phyloP scores from a whole-genome alignment of 2,113 vertebrate species.

The Arvicanthis niloticus region DNA sequence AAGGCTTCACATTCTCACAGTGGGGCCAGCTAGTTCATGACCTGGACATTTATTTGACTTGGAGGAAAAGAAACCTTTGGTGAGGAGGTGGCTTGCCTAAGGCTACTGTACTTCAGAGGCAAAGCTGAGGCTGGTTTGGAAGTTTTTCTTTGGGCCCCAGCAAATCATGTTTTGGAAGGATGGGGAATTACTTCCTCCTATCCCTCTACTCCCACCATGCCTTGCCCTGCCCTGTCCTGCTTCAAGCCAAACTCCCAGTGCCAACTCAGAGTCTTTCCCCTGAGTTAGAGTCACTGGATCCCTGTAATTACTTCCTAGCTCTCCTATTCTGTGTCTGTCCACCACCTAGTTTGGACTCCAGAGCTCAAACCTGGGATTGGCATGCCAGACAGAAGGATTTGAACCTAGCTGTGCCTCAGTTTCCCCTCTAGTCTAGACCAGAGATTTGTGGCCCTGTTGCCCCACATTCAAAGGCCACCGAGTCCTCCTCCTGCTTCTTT shows the following conservation, averaged over 20 bases:
- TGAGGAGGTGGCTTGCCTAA: not conserved
- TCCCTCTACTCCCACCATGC: not conserved
- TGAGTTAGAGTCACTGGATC: not conserved
- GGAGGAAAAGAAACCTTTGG: not conserved
- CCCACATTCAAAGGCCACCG: not conserved
- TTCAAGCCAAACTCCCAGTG: no score
- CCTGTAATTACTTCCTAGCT: not conserved
- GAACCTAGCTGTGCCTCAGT: slow-evolving; percentile 15
- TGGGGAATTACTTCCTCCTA: not conserved
- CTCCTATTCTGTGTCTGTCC: not conserved
- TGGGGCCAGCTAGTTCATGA: not conserved
- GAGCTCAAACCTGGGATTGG: not conserved
- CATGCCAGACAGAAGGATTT: not conserved
- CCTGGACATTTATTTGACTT: not conserved
- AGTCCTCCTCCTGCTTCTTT: not conserved
- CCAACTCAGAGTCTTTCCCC: not conserved
- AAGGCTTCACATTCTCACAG: not conserved
- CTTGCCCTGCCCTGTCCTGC: not conserved
- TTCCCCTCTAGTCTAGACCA: not conserved
- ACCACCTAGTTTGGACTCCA: not conserved
- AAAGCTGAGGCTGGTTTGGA: not conserved
- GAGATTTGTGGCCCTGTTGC: not conserved
- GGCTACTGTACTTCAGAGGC: not conserved
- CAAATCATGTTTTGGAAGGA: not conserved
- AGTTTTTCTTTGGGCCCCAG: not conserved